phyloP scores from a whole-genome alignment of 2,888 invertebrate genomes.

The Apotomis betuletana region DNA sequence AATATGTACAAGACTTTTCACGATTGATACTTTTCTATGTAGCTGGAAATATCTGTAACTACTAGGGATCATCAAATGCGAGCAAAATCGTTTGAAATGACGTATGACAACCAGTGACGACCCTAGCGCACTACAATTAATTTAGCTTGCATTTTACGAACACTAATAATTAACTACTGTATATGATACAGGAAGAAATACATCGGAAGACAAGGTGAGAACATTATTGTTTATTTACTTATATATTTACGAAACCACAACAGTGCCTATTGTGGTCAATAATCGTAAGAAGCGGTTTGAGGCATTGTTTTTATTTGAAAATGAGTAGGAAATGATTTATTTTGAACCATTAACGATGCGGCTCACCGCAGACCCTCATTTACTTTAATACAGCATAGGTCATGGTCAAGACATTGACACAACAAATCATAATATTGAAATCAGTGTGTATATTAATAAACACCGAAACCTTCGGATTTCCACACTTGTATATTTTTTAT shows the following conservation, averaged over 20 bases:
- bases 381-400: constrained; percentile 25
- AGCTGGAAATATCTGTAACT: too few relatives aligned
- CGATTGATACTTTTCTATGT: too few relatives aligned
- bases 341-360: constrained; percentile 29
- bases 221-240: constrained; percentile 8
- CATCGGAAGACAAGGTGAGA: too few relatives aligned
- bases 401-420: constrained; percentile 23
- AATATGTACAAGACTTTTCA: too few relatives aligned
- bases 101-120: too few relatives aligned
- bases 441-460: background rate
- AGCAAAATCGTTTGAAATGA: too few relatives aligned
- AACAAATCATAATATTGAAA: constrained; percentile 10
- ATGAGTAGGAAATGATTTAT: constrained; percentile 35
- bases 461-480: background rate
- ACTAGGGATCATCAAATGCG: too few relatives aligned
- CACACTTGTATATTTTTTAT: too few relatives aligned
- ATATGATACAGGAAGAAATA: too few relatives aligned
- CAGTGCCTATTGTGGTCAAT: constrained; percentile 26
- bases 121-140: too few relatives aligned
- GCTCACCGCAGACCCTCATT: constrained; percentile 27
- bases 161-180: too few relatives aligned
- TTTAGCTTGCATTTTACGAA: too few relatives aligned
- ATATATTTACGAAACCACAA: constrained; percentile 27
- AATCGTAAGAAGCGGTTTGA: constrained; percentile 14
- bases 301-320: constrained; percentile 21